A percentile compares a stretch with the other conserved stretches of the same genome.
phyloP scores from a whole-genome alignment of 1,140 invertebrate species.

The Lucilia sericata region DNA sequence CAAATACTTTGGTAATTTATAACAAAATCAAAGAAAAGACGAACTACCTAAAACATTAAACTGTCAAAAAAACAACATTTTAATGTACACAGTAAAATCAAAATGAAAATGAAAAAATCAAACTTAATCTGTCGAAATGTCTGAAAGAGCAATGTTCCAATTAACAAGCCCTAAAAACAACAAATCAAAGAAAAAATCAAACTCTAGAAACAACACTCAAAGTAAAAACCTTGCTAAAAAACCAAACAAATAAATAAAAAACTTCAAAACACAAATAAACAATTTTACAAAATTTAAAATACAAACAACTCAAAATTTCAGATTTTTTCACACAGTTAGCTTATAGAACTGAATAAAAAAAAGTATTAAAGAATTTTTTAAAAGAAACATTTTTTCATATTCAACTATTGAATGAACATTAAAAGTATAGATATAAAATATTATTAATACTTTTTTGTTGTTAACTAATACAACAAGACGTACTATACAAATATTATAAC shows the following conservation, averaged over 20 bases:
- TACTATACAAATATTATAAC: neutral
- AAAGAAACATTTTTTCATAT: neutral
- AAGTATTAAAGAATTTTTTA: neutral
- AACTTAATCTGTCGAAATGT: constrained; percentile 42
- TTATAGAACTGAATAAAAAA: neutral
- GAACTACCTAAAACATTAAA: constrained; percentile 21
- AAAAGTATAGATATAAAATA: constrained; percentile 4
- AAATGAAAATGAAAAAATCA: constrained; percentile 24
- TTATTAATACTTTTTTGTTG: constrained; percentile 19
- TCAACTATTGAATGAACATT: constrained; percentile 6
- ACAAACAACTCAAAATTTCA: constrained; percentile 1
- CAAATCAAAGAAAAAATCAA: constrained; percentile 1
- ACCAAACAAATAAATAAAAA: neutral
- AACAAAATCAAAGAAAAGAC: neutral
- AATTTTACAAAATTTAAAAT: neutral
- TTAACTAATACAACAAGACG: neutral
- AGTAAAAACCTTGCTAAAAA: neutral
- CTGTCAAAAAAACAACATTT: constrained; percentile 38
- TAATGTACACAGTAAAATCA: constrained; percentile 4
- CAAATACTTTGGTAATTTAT: neutral
- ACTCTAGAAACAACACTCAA: neutral
- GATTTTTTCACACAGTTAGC: neutral
- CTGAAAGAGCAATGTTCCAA: constrained; percentile 38
- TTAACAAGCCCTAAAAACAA: constrained; percentile 14
- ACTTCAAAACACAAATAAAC: neutral